Evolutionary conservation across 2,113 vertebrate genomes (phyloP).

Genomic region (Tenebrosternarchus preto): DNA sequence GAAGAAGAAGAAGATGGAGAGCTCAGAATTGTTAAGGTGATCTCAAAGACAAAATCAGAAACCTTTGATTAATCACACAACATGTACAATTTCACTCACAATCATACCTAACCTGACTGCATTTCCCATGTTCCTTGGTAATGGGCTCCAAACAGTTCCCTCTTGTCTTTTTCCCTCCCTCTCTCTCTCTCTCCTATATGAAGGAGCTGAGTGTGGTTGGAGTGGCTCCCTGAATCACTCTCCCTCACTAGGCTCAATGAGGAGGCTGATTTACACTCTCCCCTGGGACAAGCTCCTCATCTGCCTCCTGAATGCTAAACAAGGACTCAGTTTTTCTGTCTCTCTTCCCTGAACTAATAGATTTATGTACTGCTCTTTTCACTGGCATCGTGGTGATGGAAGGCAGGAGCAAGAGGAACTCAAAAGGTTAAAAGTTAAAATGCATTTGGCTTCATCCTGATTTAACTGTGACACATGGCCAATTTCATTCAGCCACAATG

Average conservation of each 20-base stretch:
- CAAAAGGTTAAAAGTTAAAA: conserved; percentile 12
- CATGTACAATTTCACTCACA: conserved; percentile 25
- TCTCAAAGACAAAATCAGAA: background rate
- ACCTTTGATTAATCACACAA: conserved; percentile 31
- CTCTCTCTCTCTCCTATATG: background rate
- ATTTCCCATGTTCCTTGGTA: background rate
- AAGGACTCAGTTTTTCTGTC: background rate
- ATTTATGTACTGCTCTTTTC: conserved; percentile 6
- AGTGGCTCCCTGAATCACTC: conserved; percentile 19
- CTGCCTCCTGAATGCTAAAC: conserved; percentile 20
- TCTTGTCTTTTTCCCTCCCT: background rate
- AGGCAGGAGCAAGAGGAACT: background rate
- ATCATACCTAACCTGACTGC: background rate
- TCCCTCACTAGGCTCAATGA: conserved; percentile 7
- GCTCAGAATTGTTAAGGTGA: background rate
- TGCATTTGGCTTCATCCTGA: conserved; percentile 25
- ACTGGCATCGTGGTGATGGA: conserved; percentile 2
- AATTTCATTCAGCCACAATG: background rate
- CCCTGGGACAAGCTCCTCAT: conserved; percentile 9
- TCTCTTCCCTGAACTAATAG: conserved; percentile 10
- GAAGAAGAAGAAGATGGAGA: conserved; percentile 13
- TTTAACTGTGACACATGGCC: background rate
- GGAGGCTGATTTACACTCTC: conserved; percentile 5
- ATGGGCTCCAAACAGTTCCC: conserved; percentile 4
- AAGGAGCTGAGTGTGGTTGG: conserved; percentile 10